Evolutionary conservation across 2,797 vertebrate species (phyloP).

Genomic region (Anisognathus igniventris): DNA sequence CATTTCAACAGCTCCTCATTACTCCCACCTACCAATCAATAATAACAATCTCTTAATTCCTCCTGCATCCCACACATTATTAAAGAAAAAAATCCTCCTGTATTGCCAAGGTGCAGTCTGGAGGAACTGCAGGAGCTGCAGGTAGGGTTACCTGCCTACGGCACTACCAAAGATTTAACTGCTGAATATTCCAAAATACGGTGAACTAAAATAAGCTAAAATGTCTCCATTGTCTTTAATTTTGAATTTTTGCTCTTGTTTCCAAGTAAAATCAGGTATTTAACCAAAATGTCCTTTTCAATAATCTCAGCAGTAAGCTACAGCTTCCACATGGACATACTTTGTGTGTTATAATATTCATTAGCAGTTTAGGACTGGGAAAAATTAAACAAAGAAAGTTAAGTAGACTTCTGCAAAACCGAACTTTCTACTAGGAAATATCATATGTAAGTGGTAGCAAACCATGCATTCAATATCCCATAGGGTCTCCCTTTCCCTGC

Average conservation of each 20-base stretch:
- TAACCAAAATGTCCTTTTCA: background rate
- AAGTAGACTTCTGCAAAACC: background rate
- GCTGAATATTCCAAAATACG: background rate
- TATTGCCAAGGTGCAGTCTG: fast-evolving
- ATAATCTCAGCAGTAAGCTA: background rate
- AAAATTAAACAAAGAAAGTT: background rate
- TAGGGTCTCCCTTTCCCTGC: background rate
- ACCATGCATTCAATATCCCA: background rate
- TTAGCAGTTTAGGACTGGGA: background rate
- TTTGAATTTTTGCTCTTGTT: background rate
- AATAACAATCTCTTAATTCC: background rate
- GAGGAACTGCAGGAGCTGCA: background rate
- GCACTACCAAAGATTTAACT: background rate
- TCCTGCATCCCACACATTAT: background rate
- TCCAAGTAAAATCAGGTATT: background rate
- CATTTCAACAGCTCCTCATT: background rate
- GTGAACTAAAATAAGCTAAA: background rate
- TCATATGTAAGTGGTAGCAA: background rate
- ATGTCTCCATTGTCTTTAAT: background rate
- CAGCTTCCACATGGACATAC: background rate
- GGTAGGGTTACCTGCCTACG: background rate
- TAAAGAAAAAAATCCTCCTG: background rate
- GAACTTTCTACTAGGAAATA: background rate
- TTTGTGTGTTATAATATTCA: background rate
- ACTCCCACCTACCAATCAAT: background rate